Evolutionary conservation across 2,113 vertebrate species (phyloP), one percentile per base, ranked within the genome.

Genomic region (Myocastor coypus): DNA sequence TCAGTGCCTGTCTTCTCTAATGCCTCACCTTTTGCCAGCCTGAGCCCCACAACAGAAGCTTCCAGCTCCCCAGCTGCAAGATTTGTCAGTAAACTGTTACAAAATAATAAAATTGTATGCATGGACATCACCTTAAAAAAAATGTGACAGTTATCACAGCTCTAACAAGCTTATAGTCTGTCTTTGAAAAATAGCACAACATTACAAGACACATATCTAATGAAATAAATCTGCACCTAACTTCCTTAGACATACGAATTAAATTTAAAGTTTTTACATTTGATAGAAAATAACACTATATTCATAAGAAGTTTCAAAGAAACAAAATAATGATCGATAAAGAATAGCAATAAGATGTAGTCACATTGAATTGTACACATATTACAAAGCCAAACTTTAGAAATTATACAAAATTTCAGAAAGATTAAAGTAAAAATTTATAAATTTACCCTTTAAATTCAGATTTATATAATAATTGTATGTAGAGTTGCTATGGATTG

Each of bases 351-450:
- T 19, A 77, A 75, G 50, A 89, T 63, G 19, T 28, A 42, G 12
- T 16, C 42, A 34, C 61, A 61, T 50, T 12, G 1, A 84, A 61
- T 85, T 55, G 50, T 5, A 55, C 12, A 19, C 63, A 81, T 83
- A 81, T 87, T 14, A 81, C 63, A 57, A 66, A 37, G 4, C 4
- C 30, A 37, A 14, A n/a, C 28, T 46, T 4, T 77, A 55, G 28
- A 63, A 68, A 61, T 64, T 81, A 63, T 57, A 90, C 46, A 73
- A 90, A 52, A 24, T 46, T 19, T 90, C 69, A 83, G 40, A 40
- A 68, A 92, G 11, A 83, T 57, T 64, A 69, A 94, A 89, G 69
- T 83, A 14, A 5, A n/a, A 57, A 59, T 69, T n/a, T 42, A 57
- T 57, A 90, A 71, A 80, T 71, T 69, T 37, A 64, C 3, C n/a